These are phyloP conservation scores for Fopius arisanus DNA, from an alignment of 1,140 invertebrate genomes.

Conservation along the genomic window DNA sequence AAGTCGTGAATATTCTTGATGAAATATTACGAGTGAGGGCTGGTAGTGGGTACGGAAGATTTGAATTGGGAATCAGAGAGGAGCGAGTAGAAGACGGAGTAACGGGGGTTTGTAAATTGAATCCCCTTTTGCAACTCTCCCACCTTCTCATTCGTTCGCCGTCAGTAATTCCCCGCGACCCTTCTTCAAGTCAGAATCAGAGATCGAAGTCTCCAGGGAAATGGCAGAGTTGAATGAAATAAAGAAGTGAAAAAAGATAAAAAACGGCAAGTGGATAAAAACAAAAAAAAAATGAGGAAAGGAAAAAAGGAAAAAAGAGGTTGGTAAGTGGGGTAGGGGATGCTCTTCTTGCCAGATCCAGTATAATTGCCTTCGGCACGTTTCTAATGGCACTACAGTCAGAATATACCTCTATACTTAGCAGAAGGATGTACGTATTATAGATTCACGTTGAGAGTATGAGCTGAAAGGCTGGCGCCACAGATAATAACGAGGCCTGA, in stretches of 20 bases:
- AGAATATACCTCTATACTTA: not conserved
- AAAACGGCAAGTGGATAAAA: not conserved
- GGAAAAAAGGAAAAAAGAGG: not conserved
- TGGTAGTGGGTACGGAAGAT: not conserved
- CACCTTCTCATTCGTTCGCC: not conserved
- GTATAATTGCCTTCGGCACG: slow-evolving; percentile 29
- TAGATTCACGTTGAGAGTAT: slow-evolving; percentile 47
- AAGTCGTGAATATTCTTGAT: slow-evolving; percentile 25
- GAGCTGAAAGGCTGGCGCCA: slow-evolving; percentile 11
- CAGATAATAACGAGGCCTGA: slow-evolving; percentile 46
- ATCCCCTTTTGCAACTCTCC: slow-evolving; percentile 7
- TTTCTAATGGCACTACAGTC: slow-evolving; percentile 17
- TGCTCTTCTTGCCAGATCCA: slow-evolving; percentile 27
- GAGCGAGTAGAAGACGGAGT: slow-evolving; percentile 1
- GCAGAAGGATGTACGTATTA: slow-evolving; percentile 39
- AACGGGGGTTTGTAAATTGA: slow-evolving; percentile 27
- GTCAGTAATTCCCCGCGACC: slow-evolving; percentile 20
- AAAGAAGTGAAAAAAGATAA: not conserved
- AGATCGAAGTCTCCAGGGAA: slow-evolving; percentile 25
- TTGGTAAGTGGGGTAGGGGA: not conserved
- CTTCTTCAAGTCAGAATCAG: slow-evolving; percentile 28
- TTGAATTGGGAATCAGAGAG: slow-evolving; percentile 12
- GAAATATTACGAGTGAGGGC: not conserved
- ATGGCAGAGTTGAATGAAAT: slow-evolving; percentile 10
- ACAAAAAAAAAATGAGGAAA: not conserved